Conservation (phyloP, 37 sponge, comb jelly and placozoan species). For the Crambe crambe region DNA sequence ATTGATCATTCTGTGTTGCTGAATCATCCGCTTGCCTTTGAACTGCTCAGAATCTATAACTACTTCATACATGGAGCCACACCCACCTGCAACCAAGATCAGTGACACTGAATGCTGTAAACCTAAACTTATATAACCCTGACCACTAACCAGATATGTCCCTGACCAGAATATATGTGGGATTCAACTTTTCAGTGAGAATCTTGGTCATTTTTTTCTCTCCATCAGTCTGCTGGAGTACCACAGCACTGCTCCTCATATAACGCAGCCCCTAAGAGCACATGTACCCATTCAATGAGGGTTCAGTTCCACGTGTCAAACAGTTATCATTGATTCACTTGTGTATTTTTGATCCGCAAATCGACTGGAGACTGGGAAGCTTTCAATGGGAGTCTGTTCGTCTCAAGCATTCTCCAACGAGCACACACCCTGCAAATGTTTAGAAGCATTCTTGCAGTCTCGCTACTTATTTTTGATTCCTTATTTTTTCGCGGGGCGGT, state of each 20-base stretch:
- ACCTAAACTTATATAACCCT: background rate
- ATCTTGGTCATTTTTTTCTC: constrained; percentile 39
- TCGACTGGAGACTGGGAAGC: too few species aligned
- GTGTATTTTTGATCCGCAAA: too few species aligned
- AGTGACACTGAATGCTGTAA: background rate
- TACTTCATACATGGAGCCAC: constrained; percentile 77
- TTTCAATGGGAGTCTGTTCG: too few species aligned
- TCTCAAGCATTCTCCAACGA: too few species aligned
- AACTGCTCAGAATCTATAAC: constrained; percentile 55
- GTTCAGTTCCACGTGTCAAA: too few species aligned
- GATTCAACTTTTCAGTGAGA: constrained; percentile 26
- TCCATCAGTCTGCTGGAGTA: constrained; percentile 33
- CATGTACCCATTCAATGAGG: too few species aligned
- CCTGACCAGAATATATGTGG: constrained; percentile 40
- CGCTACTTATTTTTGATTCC: too few species aligned
- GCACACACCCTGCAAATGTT: too few species aligned
- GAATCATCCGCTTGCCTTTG: constrained; percentile 56
- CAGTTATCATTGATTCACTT: too few species aligned
- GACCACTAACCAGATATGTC: constrained; percentile 67
- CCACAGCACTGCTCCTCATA: background rate
- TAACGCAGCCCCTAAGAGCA: too few species aligned
- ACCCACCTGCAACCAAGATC: constrained; percentile 52
- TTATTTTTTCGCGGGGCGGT: too few species aligned
- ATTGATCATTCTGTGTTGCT: constrained; percentile 81
- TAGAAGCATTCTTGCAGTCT: too few species aligned